Conservation (phyloP, 1,140 invertebrate species). For the Lepidurus packardi region DNA sequence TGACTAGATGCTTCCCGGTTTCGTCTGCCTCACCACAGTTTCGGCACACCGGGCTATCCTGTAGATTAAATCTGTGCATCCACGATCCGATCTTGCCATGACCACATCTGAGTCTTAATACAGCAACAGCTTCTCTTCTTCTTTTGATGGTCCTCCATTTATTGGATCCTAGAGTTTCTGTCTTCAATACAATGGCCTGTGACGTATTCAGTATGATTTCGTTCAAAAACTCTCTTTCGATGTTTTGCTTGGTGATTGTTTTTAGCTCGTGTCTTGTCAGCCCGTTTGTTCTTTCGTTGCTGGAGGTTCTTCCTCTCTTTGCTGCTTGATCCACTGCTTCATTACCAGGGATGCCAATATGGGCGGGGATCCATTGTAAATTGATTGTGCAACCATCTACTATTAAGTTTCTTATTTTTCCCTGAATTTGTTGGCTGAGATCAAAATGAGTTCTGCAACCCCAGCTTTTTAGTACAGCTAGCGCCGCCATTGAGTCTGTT, state of each 20-base stretch:
- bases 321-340: background rate
- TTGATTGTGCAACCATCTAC: background rate
- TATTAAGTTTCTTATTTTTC: background rate
- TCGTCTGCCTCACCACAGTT: background rate
- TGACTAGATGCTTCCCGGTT: background rate
- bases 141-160: background rate
- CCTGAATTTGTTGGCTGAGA: background rate
- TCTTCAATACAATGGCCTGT: background rate
- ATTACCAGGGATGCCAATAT: too few species aligned
- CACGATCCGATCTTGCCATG: background rate
- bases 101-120: background rate
- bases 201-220: background rate
- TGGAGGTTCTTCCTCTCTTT: background rate
- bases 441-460: slow-evolving; percentile 5
- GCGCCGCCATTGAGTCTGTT: background rate
- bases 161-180: background rate
- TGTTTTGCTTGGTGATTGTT: background rate
- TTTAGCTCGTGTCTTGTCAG: background rate
- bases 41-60: background rate
- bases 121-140: background rate
- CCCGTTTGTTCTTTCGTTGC: background rate
- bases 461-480: background rate
- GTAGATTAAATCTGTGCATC: background rate
- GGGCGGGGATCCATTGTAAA: background rate
- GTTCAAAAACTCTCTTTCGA: slow-evolving; percentile 1